Conservation (phyloP, 1,140 invertebrate genomes). For the Neotoxoptera formosana region DNA sequence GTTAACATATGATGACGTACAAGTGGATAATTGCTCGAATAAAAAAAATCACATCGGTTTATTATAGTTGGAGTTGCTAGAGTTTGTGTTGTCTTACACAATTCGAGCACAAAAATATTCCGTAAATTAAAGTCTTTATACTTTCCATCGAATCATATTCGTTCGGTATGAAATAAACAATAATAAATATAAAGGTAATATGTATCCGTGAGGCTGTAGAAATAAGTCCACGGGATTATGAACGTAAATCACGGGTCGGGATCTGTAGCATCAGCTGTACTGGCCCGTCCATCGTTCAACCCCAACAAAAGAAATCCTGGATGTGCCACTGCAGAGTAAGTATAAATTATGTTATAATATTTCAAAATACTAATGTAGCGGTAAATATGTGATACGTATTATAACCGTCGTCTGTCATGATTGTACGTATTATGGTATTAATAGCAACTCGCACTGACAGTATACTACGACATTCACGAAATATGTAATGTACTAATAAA, state of each 20-base stretch:
- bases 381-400: not conserved
- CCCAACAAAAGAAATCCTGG: not conserved
- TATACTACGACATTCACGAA: not conserved
- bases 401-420: not conserved
- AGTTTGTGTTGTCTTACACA: not conserved
- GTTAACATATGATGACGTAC: not conserved
- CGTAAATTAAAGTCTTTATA: not conserved
- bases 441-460: not conserved
- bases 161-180: not conserved
- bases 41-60: too few relatives aligned
- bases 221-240: not conserved
- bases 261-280: not conserved
- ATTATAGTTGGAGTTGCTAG: too few relatives aligned
- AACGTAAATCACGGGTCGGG: not conserved
- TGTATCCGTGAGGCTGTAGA: not conserved
- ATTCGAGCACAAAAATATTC: not conserved
- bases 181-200: not conserved
- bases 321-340: not conserved
- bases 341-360: not conserved
- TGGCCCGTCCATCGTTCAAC: not conserved
- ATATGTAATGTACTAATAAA: not conserved
- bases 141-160: not conserved
- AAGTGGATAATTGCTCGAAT: too few relatives aligned
- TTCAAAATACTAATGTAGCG: not conserved
- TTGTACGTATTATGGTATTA: not conserved